These are phyloP conservation scores for Heteractis magnifica DNA, from an alignment of 92 coral and sea anemone species.

Conservation along the genomic window DNA sequence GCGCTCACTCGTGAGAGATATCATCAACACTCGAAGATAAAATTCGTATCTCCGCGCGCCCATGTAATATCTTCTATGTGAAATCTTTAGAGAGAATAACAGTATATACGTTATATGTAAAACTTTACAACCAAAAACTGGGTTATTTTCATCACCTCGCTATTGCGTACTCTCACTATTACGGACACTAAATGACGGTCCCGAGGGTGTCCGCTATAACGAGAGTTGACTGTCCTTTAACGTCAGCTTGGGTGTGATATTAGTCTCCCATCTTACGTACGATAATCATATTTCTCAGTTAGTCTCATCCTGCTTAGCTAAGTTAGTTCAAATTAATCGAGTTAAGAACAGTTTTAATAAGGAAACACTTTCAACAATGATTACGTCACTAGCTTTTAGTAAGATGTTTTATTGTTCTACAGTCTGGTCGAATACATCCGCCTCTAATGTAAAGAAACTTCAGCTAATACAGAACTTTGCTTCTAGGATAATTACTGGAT, in stretches of 20 bases:
- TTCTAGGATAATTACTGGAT: background rate
- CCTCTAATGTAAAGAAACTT: background rate
- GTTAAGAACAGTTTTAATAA: background rate
- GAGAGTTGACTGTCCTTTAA: no score
- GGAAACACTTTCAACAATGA: background rate
- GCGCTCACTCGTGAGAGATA: no score
- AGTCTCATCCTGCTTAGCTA: background rate
- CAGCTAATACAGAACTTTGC: background rate
- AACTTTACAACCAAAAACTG: no score
- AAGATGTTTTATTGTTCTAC: background rate
- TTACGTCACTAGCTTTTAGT: background rate
- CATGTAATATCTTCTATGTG: no score
- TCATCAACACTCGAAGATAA: no score
- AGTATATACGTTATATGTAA: no score
- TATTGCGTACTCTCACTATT: no score
- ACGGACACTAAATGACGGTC: no score
- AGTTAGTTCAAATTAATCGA: background rate
- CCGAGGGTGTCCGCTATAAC: no score
- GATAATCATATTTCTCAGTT: background rate
- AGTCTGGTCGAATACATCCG: background rate
- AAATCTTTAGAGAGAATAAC: no score
- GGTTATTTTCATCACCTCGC: no score
- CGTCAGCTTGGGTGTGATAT: constrained; percentile 7
- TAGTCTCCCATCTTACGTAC: constrained; percentile 6
- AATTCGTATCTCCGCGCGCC: no score